Evolutionary conservation across 2,797 vertebrate species (phyloP).

Genomic region (Arrhamphus sclerolepis): DNA sequence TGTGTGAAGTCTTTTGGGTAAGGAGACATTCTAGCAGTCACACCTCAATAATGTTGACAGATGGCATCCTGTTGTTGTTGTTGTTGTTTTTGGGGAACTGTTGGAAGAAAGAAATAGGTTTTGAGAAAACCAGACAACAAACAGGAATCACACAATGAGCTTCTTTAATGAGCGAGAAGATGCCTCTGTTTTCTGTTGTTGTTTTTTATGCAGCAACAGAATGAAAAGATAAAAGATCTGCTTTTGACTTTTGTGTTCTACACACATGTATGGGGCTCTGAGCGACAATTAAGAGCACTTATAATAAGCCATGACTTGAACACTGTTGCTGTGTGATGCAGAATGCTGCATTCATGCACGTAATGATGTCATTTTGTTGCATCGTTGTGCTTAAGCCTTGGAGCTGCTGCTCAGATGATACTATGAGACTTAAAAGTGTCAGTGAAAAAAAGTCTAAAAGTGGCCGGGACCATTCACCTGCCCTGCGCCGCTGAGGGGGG

Average conservation of each 20-base stretch:
- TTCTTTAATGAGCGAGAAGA: constrained; percentile 49
- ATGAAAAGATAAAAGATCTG: constrained; percentile 9
- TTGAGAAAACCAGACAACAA: constrained; percentile 28
- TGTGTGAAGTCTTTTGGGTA: constrained; percentile 57
- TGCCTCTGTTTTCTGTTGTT: constrained; percentile 46
- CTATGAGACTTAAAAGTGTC: constrained; percentile 42
- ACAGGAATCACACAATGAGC: constrained; percentile 23
- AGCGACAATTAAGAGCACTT: too few species aligned
- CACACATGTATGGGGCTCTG: constrained; percentile 18
- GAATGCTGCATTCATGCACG: constrained; percentile 39
- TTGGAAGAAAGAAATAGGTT: constrained; percentile 48
- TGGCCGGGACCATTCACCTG: constrained; percentile 78
- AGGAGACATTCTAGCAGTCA: constrained; percentile 76
- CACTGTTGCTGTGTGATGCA: constrained; percentile 7
- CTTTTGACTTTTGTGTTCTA: not conserved
- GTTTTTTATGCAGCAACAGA: not conserved
- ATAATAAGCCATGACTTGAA: constrained; percentile 22
- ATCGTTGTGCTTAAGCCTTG: constrained; percentile 16
- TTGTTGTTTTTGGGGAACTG: constrained; percentile 86
- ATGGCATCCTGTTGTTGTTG: constrained; percentile 85
- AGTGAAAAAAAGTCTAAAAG: constrained; percentile 47
- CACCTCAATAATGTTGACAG: constrained; percentile 89
- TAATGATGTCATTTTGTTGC: constrained; percentile 23
- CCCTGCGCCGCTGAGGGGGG: constrained; percentile 60
- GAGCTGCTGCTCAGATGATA: constrained; percentile 42